Base-by-base conservation (phyloP, 2,888 invertebrate species). In the Siphlonurus alternatus region DNA sequence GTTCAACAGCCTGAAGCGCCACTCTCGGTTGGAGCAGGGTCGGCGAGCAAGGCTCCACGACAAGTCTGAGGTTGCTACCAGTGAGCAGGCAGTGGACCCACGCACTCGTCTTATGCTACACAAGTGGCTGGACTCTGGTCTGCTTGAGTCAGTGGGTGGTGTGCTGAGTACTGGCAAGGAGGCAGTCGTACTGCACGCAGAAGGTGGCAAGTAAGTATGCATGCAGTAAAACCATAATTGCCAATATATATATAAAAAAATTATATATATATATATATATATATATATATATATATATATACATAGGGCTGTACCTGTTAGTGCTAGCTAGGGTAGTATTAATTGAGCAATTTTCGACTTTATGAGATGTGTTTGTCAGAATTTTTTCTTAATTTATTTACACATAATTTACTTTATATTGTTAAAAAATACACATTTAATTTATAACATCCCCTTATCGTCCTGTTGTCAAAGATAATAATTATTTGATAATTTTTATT, bases 151-250 rank as follows among this genome's bases (percentile, higher is more conserved):
- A 10, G 72, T 84, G 1, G 77, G 77, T 70, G 83, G 82, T 1
- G 74, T 78, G 61, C 75, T 84, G 66, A 79, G 80, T 65, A 78
- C 80, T 7, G 83, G 83, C 53, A 83, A 83, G 71, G 82, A 82
- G 69, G 76, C 81, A 2, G 76, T 78, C 25, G 78, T 82, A 2
- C 73, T 80, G 54, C 79, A 81, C 70, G 81, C 79, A 2, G 71
- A 70, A 62, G 80, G 80, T 51, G 80, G 63, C 10, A 19, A 51
- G 20, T 20, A 22, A 2, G 53, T 51, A 20, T 25, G 23, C 20
- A 25, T 56, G 68, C 20, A 61, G 23, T 53, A 59, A 20, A 51
- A 10, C n/a, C 18, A n/a, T 54, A 25, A 25, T 15, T 63, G 59
- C 53, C n/a, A 25, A 15, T 60, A 60, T 18, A n/a, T 2, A 2